A percentile compares a stretch with the other conserved stretches of the same genome.
Evolutionary conservation across 2,113 vertebrate genomes (phyloP).

Genomic region (Octodon degus): DNA sequence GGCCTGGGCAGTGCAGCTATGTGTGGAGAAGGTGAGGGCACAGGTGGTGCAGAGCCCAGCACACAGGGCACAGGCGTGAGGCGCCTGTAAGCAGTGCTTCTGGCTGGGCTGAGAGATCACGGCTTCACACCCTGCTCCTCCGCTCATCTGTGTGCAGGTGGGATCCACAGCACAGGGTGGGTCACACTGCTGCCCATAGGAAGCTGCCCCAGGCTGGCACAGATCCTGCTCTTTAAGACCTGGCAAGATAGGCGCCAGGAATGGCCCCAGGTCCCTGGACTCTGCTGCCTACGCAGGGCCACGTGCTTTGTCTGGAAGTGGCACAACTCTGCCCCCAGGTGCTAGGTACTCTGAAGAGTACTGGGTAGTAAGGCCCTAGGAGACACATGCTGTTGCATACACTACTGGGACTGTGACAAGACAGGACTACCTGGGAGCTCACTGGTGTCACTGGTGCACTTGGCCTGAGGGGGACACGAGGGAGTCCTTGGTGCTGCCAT

Average conservation of each 20-base stretch:
- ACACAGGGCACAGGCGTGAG: fast-evolving
- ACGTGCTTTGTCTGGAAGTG: background rate
- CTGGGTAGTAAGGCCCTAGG: background rate
- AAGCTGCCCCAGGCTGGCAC: background rate
- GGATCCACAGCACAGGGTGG: background rate
- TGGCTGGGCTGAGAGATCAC: background rate
- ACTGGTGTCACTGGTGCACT: fast-evolving
- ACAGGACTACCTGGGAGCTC: background rate
- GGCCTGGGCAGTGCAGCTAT: background rate
- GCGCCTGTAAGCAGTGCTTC: background rate
- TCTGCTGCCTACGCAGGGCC: background rate
- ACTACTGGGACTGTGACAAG: background rate
- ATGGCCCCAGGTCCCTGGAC: background rate
- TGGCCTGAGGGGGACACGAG: fast-evolving
- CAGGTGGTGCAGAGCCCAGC: fast-evolving
- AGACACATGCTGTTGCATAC: background rate
- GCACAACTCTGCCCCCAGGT: background rate
- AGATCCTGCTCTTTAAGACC: background rate
- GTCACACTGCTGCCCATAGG: background rate
- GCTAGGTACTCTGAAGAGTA: background rate
- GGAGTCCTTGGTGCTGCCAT: background rate
- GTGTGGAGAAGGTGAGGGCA: background rate
- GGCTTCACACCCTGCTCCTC: background rate
- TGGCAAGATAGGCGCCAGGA: no score
- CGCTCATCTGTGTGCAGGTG: background rate